Conservation (phyloP, 2,113 vertebrate genomes). For the Ariopsis seemanni region DNA sequence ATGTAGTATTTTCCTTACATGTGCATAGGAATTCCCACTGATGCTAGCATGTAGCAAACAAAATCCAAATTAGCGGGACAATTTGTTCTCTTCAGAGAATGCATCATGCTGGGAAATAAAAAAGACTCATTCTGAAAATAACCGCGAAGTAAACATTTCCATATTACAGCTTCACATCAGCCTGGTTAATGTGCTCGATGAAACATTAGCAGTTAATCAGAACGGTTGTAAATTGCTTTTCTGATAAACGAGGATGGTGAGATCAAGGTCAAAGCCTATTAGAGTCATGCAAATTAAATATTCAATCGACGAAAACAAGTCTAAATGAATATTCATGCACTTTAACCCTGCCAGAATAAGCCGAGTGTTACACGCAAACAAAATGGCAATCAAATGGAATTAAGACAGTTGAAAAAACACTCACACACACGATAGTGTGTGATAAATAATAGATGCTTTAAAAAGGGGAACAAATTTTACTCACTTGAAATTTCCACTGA, state of each 20-base stretch:
- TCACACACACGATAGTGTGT: neutral
- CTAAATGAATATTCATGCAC: slow-evolving; percentile 25
- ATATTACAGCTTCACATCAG: neutral
- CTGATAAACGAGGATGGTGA: neutral
- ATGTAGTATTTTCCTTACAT: neutral
- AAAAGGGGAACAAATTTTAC: slow-evolving; percentile 14
- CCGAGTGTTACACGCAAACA: neutral
- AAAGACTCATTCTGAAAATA: neutral
- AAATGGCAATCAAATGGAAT: slow-evolving; percentile 42
- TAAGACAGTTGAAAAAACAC: neutral
- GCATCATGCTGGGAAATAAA: too few relatives aligned
- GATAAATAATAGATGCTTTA: neutral
- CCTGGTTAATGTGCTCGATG: neutral
- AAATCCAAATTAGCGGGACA: neutral
- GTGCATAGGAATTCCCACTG: neutral
- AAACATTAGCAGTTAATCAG: slow-evolving; percentile 11
- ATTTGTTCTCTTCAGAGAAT: neutral
- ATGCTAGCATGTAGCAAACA: neutral
- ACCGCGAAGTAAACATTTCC: neutral
- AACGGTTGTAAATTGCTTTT: slow-evolving; percentile 10
- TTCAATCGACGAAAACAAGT: slow-evolving; percentile 16
- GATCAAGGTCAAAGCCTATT: neutral
- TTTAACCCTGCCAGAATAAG: neutral
- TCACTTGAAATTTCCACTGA: slow-evolving; percentile 14
- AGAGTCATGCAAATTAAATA: slow-evolving; percentile 20